phyloP scores from a whole-genome alignment of 1,140 invertebrate genomes.

The Subanguina moxae region DNA sequence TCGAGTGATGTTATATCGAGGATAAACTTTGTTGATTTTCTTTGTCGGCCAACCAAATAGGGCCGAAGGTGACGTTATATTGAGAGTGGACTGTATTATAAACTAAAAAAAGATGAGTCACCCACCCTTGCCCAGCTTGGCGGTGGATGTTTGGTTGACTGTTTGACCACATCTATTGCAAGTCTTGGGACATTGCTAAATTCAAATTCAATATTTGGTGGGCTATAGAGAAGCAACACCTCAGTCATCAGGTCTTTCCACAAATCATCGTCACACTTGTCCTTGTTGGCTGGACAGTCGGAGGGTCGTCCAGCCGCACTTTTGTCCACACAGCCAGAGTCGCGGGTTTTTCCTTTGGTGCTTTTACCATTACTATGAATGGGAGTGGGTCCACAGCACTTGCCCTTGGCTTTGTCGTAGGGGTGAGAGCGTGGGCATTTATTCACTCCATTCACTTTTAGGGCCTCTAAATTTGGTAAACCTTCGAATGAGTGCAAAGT shows the following conservation, averaged over 20 bases:
- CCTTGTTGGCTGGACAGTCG: constrained; percentile 7
- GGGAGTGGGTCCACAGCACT: not conserved
- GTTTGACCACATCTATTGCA: not conserved
- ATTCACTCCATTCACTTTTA: not conserved
- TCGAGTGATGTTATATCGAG: no score
- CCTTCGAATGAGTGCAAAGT: no score
- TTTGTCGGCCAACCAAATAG: no score
- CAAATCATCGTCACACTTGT: not conserved
- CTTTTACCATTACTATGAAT: not conserved
- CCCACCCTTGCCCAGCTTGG: no score
- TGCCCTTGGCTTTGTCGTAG: not conserved
- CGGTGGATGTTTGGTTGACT: not conserved
- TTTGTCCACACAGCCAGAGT: not conserved
- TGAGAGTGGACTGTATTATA: no score
- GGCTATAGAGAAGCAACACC: no score
- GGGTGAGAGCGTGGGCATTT: not conserved
- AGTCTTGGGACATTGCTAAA: not conserved
- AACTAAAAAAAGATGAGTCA: no score
- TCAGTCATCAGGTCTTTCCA: constrained; percentile 4
- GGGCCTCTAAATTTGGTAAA: no score
- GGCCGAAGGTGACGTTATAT: no score
- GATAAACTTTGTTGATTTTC: no score
- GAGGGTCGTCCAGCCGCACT: not conserved
- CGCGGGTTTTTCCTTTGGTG: not conserved
- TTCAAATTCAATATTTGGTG: no score